Base-by-base conservation (phyloP, 1,140 invertebrate species). In the Ceratina australensis region DNA sequence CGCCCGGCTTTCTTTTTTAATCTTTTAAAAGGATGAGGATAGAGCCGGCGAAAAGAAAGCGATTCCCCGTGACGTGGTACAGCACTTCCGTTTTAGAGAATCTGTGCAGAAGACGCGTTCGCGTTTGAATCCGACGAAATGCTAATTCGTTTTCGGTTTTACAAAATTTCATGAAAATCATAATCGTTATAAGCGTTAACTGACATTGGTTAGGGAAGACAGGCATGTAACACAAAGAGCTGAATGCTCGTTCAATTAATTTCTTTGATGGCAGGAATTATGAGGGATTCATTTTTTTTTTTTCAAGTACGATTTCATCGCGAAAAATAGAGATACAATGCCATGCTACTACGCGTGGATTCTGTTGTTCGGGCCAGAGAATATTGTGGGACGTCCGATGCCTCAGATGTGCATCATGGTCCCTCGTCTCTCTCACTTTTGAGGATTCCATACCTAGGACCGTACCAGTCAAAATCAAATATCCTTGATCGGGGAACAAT, bases 11-110 rank as follows among this genome's bases (percentile, higher is more conserved):
- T 28, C 66, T 57, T 61, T 69, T 75, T 74, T 80, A 76, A 82
- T 72, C 68, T 66, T 75, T 82, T 78, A 74, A 82, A 78, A 78
- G 66, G 78, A 79, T 65, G 33, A 79, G 60, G 7, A 15, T 15
- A 28, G 54, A 22, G 67, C 13, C 13, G 10, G n/a, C 3, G 42
- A 49, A 22, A 42, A 22, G 60, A 20, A 33, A 57, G 20, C 68
- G 68, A 72, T 65, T 72, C 52, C 50, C 8, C 33, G 57, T 24
- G 74, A 52, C 74, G 74, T 10, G 66, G 60, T 77, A 71, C 74
- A 71, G 26, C 54, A 20, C 20, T 69, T n/a, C 66, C 56, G 66
- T 71, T 77, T 77, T 65, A 60, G 22, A 5, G 13, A 49, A 26
- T 47, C 56, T 42, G 13, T 13, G 49, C 3, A 24, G 47, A 73